Evolutionary conservation across 2,113 vertebrate species (phyloP).

Genomic region (Coryphaenoides rupestris): DNA sequence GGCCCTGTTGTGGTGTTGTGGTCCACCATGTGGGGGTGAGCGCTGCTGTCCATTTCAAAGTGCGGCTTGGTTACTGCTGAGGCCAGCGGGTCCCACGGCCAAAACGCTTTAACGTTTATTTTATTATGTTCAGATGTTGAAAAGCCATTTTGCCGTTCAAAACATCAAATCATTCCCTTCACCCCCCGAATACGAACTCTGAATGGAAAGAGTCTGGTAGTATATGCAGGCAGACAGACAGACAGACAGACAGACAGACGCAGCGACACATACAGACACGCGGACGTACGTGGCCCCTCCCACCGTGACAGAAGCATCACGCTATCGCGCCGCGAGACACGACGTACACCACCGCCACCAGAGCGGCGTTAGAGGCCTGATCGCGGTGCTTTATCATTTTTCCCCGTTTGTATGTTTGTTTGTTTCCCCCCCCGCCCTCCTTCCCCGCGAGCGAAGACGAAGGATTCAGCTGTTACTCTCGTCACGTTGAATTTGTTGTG

Average conservation of each 20-base stretch:
- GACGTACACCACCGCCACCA: too few species aligned
- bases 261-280: conserved; percentile 13
- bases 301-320: too few species aligned
- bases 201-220: conserved; percentile 22
- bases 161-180: conserved; percentile 66
- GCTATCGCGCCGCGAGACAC: too few species aligned
- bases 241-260: conserved; percentile 26
- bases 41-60: conserved; percentile 54
- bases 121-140: conserved; percentile 34
- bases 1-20: conserved; percentile 42
- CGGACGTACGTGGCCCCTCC: too few species aligned
- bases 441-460: too few species aligned
- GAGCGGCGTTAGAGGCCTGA: too few species aligned
- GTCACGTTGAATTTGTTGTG: neutral
- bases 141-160: conserved; percentile 57
- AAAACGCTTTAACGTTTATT: conserved; percentile 42
- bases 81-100: conserved; percentile 55
- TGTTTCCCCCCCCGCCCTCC: too few species aligned
- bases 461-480: neutral
- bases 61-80: conserved; percentile 61
- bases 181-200: conserved; percentile 15
- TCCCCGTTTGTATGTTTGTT: too few species aligned
- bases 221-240: conserved; percentile 35
- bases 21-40: conserved; percentile 54
- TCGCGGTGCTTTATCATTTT: too few species aligned